Evolutionary conservation across 2,797 vertebrate genomes (phyloP).

Genomic region (Onychomys torridus): DNA sequence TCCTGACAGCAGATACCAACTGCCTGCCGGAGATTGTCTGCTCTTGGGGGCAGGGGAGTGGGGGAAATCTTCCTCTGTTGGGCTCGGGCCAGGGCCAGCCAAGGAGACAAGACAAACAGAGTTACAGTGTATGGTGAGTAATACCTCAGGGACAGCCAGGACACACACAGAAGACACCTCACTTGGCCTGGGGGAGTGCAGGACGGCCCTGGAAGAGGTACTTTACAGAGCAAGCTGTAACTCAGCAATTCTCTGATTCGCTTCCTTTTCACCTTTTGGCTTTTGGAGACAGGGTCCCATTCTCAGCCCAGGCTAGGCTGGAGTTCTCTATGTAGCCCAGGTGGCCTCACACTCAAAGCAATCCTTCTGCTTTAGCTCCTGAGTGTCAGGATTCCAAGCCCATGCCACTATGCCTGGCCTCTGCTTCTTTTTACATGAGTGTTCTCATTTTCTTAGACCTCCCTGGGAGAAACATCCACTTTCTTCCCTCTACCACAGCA

Average conservation of each 20-base stretch:
- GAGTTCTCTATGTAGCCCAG: neutral
- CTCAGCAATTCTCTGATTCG: neutral
- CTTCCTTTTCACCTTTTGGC: neutral
- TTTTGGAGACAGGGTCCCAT: neutral
- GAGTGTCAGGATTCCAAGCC: neutral
- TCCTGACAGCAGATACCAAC: neutral
- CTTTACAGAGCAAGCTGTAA: neutral
- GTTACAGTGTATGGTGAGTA: neutral
- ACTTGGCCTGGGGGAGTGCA: neutral
- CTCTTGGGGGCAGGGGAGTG: neutral
- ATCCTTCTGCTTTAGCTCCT: neutral
- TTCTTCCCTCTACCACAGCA: neutral
- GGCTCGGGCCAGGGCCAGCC: neutral
- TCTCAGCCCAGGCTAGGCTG: neutral
- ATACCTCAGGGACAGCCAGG: neutral
- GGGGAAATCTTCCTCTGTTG: neutral
- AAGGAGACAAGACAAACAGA: neutral
- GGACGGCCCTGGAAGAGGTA: constrained; percentile 16
- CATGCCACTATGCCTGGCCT: neutral
- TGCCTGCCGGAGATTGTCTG: neutral
- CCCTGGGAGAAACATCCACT: constrained; percentile 14
- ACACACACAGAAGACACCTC: neutral
- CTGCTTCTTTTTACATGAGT: neutral
- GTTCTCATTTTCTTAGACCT: neutral
- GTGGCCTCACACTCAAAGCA: neutral